Percentiles rank a stretch among this genome's conserved stretches.
Evolutionary conservation across 2,888 invertebrate species (phyloP).

Genomic region (Thumatha senex): DNA sequence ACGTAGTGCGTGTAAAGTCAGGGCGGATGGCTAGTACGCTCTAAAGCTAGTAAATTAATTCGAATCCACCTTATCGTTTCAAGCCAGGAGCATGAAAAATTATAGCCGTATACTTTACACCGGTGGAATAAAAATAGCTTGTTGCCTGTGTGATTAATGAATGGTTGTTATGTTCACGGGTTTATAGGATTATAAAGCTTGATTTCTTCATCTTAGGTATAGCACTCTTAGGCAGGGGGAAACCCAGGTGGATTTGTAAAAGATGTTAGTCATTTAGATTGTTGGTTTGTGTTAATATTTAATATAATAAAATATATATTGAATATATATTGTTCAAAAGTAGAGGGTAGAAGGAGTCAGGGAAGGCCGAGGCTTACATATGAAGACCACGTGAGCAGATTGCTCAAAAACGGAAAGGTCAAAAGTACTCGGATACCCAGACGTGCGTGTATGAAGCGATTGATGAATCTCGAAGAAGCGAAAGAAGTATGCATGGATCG

Average conservation of each 20-base stretch:
- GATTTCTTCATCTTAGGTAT: not conserved
- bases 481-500: too few relatives aligned
- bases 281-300: too few relatives aligned
- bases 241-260: not conserved
- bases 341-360: too few relatives aligned
- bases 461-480: too few relatives aligned
- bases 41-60: constrained; percentile 8
- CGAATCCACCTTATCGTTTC: constrained; percentile 10
- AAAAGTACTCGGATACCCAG: too few relatives aligned
- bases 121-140: constrained; percentile 16
- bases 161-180: constrained; percentile 1
- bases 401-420: too few relatives aligned
- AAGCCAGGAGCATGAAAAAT: constrained; percentile 11
- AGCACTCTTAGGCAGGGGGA: not conserved
- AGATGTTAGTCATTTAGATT: not conserved
- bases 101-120: constrained; percentile 4
- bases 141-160: constrained; percentile 17
- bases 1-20: too few relatives aligned
- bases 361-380: too few relatives aligned
- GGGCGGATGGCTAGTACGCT: not conserved
- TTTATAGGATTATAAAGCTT: constrained; percentile 8
- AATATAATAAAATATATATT: too few relatives aligned
- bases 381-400: too few relatives aligned
- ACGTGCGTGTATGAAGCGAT: too few relatives aligned
- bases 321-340: too few relatives aligned